Evolutionary conservation across 2,888 invertebrate species (phyloP), one percentile per base, ranked within the genome.

Genomic region (Teleogryllus oceanicus): DNA sequence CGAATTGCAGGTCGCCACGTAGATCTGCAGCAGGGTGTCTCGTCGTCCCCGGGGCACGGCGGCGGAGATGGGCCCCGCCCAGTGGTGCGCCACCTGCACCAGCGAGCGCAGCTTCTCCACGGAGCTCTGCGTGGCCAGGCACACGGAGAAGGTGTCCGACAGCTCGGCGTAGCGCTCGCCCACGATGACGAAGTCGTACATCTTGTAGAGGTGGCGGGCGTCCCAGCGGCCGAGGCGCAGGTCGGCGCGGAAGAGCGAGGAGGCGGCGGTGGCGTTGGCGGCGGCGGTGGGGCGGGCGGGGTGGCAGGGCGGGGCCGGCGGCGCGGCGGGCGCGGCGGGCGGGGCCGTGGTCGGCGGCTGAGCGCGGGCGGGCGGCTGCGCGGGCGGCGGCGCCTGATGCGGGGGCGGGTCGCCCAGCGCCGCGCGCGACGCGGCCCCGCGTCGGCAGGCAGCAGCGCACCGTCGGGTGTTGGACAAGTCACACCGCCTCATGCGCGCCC

Each of bases 71-170:
- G 96, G 94, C 0, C 96, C 96, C 11, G 91, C 90, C 96, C 96
- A 96, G 84, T 95, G 93, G 78, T 92, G 91, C 0, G 94, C 93
- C 74, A 95, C 94, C 83, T 93, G 92, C 0, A 94, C 90, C 21
- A 96, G 86, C 75, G 95, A 94, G 83, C 92, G 90, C 12, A 97
- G 87, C 82, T 95, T 91, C 84, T 96, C 96, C 78, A 96, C 89
- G 0, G 96, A 96, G 84, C 93, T 93, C 86, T 96, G 96, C 0
- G 96, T 96, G 0, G 96, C 96, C 81, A 96, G 87, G 84, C 94
- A 94, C 18, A 94, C 92, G 21, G 88, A 88, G 80, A 89, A 90
- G 18, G 87, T 86, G n/a, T 89, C 86, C 18, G 92, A 92, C 8
- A 92, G 84, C 24, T 90, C 89, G 0, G 89, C 87, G 84, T 91